Evolutionary conservation across 2,888 invertebrate species (phyloP), one percentile per base, ranked within the genome.

Genomic region (Heliconius cydno): DNA sequence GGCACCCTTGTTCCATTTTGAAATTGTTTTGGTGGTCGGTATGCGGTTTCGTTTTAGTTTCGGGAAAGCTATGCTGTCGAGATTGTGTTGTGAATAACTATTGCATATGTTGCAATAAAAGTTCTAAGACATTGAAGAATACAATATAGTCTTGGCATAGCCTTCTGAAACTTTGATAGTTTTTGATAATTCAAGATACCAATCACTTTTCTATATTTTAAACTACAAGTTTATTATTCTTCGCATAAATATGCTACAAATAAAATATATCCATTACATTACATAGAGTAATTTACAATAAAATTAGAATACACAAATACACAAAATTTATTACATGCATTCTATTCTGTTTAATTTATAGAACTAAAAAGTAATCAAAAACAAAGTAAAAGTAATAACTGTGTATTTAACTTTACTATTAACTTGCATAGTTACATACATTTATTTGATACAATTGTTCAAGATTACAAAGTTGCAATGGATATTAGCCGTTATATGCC

Each of bases 91-190:
- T 88, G 84, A 85, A 87, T 87, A 86, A 87, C 85, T 87, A 90
- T 92, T 90, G 92, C 90, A 91, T 89, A 90, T 87, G 88, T 87
- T 88, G 93, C 91, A 93, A 93, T 94, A 93, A 92, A 94, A 94
- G 88, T 94, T 93, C 89, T 88, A 88, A 89, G 93, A 93, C 93
- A 91, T 89, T 92, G 94, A 93, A 90, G 90, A 92, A 94, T 94
- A 91, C 91, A 91, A 91, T 91, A 90, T 89, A 88, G 83, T 83
- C 80, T 84, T 84, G 84, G 82, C 83, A 83, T 78, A 80, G 67
- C 78, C 76, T 79, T 80, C 75, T 60, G 38, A 83, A 82, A 82
- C 65, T 82, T 82, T 82, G 78, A 82, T 81, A 77, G 80, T 79
- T 82, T 81, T 79, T 79, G 73, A 82, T 79, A 76, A 75, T 73